These are phyloP conservation scores for Venturia canescens DNA, from an alignment of 1,140 invertebrate genomes.

Conservation along the genomic window DNA sequence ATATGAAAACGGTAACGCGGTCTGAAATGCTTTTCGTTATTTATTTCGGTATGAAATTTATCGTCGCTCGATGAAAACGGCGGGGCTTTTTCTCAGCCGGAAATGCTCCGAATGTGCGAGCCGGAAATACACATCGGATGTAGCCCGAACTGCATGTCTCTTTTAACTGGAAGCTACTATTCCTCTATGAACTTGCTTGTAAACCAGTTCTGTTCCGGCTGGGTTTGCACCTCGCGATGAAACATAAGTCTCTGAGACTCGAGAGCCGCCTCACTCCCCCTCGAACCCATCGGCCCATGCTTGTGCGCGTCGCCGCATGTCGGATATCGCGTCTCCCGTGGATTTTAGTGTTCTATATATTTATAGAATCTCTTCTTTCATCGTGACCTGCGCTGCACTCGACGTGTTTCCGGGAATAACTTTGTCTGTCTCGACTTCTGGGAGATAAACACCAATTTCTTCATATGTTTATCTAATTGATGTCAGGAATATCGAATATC, in stretches of 20 bases:
- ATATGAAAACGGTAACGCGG: neutral
- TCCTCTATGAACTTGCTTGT: constrained; percentile 17
- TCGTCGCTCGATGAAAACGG: neutral
- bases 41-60: neutral
- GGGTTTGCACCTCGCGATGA: constrained; percentile 27
- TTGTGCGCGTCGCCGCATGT: neutral
- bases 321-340: constrained; percentile 25
- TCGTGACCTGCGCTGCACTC: constrained; percentile 23
- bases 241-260: constrained; percentile 32
- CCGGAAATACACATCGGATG: constrained; percentile 27
- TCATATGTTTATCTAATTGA: neutral
- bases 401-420: constrained; percentile 34
- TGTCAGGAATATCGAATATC: neutral
- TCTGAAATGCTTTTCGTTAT: neutral
- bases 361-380: constrained; percentile 44
- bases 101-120: neutral
- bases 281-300: neutral
- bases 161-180: neutral
- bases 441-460: constrained; percentile 17
- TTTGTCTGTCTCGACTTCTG: neutral
- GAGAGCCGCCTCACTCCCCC: neutral
- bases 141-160: neutral
- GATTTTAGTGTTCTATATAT: constrained; percentile 33
- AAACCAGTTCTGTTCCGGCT: constrained; percentile 41
- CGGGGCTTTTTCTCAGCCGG: constrained; percentile 10